phyloP scores from a whole-genome alignment of 2,113 vertebrate genomes.

The Gopherus flavomarginatus region DNA sequence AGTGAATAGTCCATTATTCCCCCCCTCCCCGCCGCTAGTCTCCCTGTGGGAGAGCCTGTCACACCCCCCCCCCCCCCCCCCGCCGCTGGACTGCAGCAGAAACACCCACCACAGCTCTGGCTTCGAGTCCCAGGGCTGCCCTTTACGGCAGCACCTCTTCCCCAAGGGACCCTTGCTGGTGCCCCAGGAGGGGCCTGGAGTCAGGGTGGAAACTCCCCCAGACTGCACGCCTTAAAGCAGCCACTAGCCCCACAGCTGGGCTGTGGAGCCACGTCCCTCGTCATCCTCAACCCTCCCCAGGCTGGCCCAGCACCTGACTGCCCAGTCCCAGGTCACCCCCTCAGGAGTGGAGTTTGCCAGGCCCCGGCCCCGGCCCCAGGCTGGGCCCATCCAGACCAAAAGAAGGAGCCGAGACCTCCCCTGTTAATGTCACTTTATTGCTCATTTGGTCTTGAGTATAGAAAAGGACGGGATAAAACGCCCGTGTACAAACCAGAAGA shows the following conservation, averaged over 20 bases:
- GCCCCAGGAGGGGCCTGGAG: not conserved
- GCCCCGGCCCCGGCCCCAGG: fast-evolving
- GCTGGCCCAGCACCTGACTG: not conserved
- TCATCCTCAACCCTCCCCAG: fast-evolving
- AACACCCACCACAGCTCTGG: constrained; percentile 52
- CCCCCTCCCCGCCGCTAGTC: too few relatives aligned
- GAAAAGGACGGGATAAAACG: not conserved
- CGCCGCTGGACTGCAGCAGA: constrained; percentile 69
- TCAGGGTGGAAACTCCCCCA: not conserved
- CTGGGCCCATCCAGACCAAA: not conserved
- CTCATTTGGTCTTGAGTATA: constrained; percentile 38
- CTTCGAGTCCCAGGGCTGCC: not conserved
- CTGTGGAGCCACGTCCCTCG: fast-evolving
- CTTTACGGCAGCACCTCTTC: not conserved
- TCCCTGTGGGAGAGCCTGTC: too few relatives aligned
- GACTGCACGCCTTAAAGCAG: not conserved
- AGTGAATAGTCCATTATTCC: too few relatives aligned
- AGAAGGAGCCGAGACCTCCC: constrained; percentile 14
- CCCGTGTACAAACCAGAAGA: not conserved
- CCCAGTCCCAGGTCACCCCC: not conserved
- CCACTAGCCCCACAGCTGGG: not conserved
- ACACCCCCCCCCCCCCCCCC: not conserved
- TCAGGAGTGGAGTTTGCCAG: too few relatives aligned
- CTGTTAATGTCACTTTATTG: constrained; percentile 67
- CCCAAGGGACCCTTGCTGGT: not conserved